Percentiles rank a stretch among this genome's conserved stretches.
phyloP scores from a whole-genome alignment of 1,140 invertebrate species.

The Hyphantria cunea region DNA sequence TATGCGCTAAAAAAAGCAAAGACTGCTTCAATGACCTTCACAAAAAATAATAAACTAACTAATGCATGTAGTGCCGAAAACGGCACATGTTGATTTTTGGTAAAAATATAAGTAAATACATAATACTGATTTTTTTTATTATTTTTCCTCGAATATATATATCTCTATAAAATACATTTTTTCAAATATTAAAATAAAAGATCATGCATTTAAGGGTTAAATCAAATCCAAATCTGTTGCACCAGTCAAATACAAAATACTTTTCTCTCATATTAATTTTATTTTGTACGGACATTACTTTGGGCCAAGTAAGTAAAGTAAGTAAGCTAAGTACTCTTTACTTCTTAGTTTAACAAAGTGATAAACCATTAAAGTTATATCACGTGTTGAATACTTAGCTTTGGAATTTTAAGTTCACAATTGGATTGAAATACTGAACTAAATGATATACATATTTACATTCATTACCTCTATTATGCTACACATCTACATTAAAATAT shows the following conservation, averaged over 20 bases:
- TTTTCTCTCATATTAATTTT: background rate
- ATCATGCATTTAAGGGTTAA: background rate
- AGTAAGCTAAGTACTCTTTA: background rate
- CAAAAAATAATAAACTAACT: too few relatives aligned
- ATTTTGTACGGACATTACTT: background rate
- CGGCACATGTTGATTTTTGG: too few relatives aligned
- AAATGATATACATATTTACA: background rate
- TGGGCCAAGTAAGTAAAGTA: too few relatives aligned
- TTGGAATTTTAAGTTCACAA: background rate
- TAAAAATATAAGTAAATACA: too few relatives aligned
- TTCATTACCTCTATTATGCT: background rate
- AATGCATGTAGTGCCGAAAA: too few relatives aligned
- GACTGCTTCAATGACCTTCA: too few relatives aligned
- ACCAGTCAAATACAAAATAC: background rate
- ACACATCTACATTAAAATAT: background rate
- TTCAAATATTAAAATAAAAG: background rate
- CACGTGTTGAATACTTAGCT: background rate
- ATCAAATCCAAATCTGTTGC: too few relatives aligned
- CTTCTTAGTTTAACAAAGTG: background rate
- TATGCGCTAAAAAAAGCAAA: conserved; percentile 37
- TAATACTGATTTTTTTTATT: too few relatives aligned
- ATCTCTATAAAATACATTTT: too few relatives aligned
- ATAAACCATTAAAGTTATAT: background rate
- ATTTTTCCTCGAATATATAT: too few relatives aligned
- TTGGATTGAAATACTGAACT: background rate